phyloP scores from a whole-genome alignment of 1,140 invertebrate genomes.

The Magallana angulata region DNA sequence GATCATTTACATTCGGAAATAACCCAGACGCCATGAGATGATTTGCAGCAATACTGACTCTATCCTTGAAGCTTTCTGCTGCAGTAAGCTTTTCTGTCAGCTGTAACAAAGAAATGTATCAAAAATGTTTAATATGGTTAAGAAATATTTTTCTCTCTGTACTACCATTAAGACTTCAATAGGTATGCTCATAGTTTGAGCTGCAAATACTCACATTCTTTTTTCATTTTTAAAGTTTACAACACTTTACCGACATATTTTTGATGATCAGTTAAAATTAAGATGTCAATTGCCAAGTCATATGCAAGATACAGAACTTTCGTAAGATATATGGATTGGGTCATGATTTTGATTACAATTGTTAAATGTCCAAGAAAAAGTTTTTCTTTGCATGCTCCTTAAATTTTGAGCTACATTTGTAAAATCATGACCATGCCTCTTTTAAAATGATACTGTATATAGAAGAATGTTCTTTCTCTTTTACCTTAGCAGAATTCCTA shows the following conservation, averaged over 20 bases:
- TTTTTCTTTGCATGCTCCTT: too few species aligned
- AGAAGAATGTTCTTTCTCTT: neutral
- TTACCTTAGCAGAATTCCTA: constrained; percentile 70
- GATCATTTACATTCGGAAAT: constrained; percentile 56
- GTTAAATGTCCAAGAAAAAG: too few species aligned
- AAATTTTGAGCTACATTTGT: neutral
- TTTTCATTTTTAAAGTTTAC: too few species aligned
- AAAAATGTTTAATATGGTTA: neutral
- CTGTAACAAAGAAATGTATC: constrained; percentile 39
- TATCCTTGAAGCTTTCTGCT: constrained; percentile 58
- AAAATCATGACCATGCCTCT: neutral
- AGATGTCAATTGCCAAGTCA: too few species aligned
- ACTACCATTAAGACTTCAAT: too few species aligned
- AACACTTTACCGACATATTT: too few species aligned
- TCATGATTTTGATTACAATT: too few species aligned
- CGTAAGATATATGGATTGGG: neutral
- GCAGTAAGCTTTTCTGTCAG: constrained; percentile 53
- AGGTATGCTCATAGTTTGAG: too few species aligned
- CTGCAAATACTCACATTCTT: too few species aligned
- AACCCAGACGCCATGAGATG: constrained; percentile 59
- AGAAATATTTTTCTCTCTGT: too few species aligned
- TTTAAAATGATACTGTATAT: neutral
- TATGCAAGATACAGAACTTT: neutral
- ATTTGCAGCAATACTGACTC: constrained; percentile 56
- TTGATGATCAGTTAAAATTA: too few species aligned